These are phyloP conservation scores for Erpornis zantholeuca DNA, from an alignment of 2,113 vertebrate genomes.

Conservation along the genomic window DNA sequence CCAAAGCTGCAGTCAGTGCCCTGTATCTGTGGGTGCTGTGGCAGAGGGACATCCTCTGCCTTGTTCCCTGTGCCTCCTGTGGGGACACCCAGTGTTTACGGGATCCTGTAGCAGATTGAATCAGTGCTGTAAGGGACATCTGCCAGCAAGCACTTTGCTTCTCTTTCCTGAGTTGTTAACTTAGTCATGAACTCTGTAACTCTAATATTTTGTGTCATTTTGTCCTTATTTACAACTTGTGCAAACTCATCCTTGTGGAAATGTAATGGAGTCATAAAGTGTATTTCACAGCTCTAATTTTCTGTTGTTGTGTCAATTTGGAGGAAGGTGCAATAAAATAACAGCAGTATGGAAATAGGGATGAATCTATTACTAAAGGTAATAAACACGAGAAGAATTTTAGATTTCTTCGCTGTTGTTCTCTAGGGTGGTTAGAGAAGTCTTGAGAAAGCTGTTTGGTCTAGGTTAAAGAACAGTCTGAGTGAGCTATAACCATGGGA, in stretches of 20 bases:
- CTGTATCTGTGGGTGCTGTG: background rate
- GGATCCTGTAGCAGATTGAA: background rate
- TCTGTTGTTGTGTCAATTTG: background rate
- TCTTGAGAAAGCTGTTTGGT: background rate
- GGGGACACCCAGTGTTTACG: fast-evolving
- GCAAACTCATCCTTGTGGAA: background rate
- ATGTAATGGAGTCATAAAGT: background rate
- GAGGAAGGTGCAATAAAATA: background rate
- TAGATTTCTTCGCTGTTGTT: background rate
- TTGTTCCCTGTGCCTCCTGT: background rate
- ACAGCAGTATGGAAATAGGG: background rate
- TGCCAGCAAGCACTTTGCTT: background rate
- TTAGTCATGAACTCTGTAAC: background rate
- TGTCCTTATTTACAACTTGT: background rate
- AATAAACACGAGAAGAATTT: background rate
- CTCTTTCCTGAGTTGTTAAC: background rate
- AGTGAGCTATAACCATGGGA: background rate
- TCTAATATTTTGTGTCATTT: background rate
- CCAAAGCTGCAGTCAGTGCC: background rate
- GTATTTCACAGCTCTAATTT: background rate
- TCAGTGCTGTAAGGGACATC: background rate
- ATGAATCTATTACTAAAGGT: background rate
- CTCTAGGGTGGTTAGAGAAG: background rate
- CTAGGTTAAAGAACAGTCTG: background rate
- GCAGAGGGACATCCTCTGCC: background rate